Conservation (phyloP, 1,140 invertebrate genomes). For the Pinna nobilis region DNA sequence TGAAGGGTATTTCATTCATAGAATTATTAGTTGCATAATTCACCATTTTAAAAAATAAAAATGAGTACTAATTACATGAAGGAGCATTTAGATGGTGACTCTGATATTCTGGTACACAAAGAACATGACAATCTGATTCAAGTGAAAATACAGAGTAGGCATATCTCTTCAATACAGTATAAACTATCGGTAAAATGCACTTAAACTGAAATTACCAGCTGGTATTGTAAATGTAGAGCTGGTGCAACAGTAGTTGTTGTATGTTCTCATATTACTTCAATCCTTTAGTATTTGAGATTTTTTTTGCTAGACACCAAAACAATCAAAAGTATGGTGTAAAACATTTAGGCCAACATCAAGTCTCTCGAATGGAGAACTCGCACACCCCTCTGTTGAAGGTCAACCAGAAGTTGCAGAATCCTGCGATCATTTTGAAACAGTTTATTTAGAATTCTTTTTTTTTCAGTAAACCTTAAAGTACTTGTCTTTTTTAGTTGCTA, state of each 20-base stretch:
- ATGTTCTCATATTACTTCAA: constrained; percentile 13
- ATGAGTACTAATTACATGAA: constrained; percentile 18
- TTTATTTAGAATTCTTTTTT: no score
- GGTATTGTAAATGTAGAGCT: constrained; percentile 13
- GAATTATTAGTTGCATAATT: no score
- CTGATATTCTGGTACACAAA: constrained; percentile 7
- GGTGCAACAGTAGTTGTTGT: constrained; percentile 17
- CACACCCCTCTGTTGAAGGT: no score
- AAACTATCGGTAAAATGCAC: constrained; percentile 7
- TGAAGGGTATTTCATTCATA: no score
- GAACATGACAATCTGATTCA: background rate
- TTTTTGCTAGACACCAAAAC: no score
- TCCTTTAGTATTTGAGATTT: constrained; percentile 18
- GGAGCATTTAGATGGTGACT: constrained; percentile 27
- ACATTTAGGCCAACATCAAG: no score
- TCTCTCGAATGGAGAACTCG: no score
- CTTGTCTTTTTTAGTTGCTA: no score
- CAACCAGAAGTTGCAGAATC: background rate
- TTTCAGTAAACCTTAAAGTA: no score
- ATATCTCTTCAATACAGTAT: constrained; percentile 12
- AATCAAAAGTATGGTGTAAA: no score
- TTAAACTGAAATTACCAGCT: background rate
- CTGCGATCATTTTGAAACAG: background rate
- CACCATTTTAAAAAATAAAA: no score
- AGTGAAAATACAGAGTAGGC: constrained; percentile 15